Percentiles rank a stretch among this genome's conserved stretches.
Evolutionary conservation across 92 coral and sea anemone genomes (phyloP).

Genomic region (Porites lobata): DNA sequence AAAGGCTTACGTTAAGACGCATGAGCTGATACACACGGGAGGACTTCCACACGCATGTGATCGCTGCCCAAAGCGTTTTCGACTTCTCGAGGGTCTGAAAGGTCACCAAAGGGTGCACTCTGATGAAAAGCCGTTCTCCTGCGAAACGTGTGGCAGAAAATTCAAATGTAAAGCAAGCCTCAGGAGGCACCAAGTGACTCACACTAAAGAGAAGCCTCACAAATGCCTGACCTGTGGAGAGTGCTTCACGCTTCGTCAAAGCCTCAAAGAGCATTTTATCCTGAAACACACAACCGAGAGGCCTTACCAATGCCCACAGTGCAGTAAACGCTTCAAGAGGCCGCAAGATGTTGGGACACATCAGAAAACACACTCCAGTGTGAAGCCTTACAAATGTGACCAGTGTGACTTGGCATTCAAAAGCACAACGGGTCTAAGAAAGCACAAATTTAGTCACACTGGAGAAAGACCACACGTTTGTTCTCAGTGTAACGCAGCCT

Average conservation of each 20-base stretch:
- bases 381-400: slow-evolving; percentile 4
- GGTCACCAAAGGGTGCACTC: not conserved
- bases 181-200: not conserved
- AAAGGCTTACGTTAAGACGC: not conserved
- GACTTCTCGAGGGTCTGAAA: not conserved
- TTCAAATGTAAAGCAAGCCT: not conserved
- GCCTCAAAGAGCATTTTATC: slow-evolving; percentile 14
- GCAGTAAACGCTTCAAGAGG: slow-evolving; percentile 12
- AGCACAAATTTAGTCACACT: not conserved
- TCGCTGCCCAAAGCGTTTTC: slow-evolving; percentile 10
- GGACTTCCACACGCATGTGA: not conserved
- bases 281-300: slow-evolving; percentile 5
- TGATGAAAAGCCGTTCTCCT: slow-evolving; percentile 9
- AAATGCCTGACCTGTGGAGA: slow-evolving; percentile 11
- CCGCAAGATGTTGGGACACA: not conserved
- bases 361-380: slow-evolving; percentile 19
- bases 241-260: not conserved
- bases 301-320: slow-evolving; percentile 5
- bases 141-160: not conserved
- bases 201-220: not conserved
- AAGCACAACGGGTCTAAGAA: not conserved
- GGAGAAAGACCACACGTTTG: not conserved
- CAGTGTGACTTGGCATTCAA: not conserved
- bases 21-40: slow-evolving; percentile 7
- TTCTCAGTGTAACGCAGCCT: not conserved